A percentile compares a stretch with the other conserved stretches of the same genome.
phyloP scores from a whole-genome alignment of 2,797 vertebrate genomes.

The Pseudocheirus occidentalis region DNA sequence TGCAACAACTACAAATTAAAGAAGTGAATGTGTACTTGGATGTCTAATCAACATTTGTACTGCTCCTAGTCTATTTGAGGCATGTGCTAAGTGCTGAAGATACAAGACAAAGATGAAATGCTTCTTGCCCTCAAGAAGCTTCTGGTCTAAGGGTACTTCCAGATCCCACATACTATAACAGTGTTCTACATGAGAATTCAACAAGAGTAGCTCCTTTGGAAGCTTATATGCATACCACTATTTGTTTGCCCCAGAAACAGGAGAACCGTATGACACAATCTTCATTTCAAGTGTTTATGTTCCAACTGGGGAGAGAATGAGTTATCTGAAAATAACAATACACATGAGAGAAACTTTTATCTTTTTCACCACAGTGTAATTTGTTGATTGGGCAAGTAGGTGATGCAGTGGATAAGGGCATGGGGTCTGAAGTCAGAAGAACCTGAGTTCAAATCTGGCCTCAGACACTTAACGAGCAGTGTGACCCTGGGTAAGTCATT shows the following conservation, averaged over 20 bases:
- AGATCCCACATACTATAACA: background rate
- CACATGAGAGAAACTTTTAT: too few species aligned
- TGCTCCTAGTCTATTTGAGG: background rate
- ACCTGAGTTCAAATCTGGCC: too few species aligned
- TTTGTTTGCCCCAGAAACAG: background rate
- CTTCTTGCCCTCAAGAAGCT: background rate
- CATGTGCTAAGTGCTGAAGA: background rate
- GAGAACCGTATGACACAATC: background rate
- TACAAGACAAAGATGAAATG: background rate
- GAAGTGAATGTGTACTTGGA: background rate
- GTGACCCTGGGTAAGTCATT: too few species aligned
- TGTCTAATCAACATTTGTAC: background rate
- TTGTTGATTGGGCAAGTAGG: too few species aligned
- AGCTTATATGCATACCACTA: background rate
- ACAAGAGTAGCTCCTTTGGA: background rate
- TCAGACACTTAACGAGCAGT: too few species aligned
- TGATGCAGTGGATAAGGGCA: too few species aligned
- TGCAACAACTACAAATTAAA: background rate
- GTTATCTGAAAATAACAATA: background rate
- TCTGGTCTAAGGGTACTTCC: background rate
- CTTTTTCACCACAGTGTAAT: too few species aligned
- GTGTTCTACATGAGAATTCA: background rate
- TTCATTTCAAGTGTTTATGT: too few species aligned
- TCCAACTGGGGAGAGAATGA: background rate
- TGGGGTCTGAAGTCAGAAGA: too few species aligned